A percentile compares a stretch with the other conserved stretches of the same genome.
phyloP scores from a whole-genome alignment of 2,113 vertebrate genomes.

The Pygathrix nemaeus region DNA sequence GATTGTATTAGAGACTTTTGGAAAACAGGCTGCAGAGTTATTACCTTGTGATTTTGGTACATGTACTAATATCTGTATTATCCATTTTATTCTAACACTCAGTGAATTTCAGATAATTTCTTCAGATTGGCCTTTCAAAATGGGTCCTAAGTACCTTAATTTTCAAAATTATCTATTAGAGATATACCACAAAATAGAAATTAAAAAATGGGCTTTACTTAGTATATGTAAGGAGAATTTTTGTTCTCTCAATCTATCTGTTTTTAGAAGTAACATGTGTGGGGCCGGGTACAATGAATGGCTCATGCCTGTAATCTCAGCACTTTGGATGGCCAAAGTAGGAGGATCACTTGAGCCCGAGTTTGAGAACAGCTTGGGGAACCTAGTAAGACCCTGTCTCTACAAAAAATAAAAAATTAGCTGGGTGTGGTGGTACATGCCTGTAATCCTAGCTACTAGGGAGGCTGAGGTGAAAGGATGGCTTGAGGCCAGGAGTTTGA shows the following conservation, averaged over 20 bases:
- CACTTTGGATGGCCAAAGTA: too few species aligned
- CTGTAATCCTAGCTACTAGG: too few species aligned
- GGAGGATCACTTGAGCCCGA: too few species aligned
- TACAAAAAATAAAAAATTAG: too few species aligned
- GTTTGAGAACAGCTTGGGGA: too few species aligned
- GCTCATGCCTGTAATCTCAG: too few species aligned
- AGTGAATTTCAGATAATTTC: slow-evolving; percentile 14
- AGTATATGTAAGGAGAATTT: slow-evolving; percentile 32
- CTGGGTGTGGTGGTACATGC: too few species aligned
- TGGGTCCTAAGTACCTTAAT: slow-evolving; percentile 4
- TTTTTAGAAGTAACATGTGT: slow-evolving; percentile 46
- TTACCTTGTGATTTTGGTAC: background rate
- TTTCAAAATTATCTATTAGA: slow-evolving; percentile 49
- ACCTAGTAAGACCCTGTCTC: too few species aligned
- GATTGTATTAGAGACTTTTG: slow-evolving; percentile 28
- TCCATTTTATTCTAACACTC: background rate
- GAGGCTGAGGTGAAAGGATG: too few species aligned
- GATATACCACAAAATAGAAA: slow-evolving; percentile 35
- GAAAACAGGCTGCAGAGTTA: background rate
- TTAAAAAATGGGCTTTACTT: slow-evolving; percentile 24
- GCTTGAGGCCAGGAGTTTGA: too few species aligned
- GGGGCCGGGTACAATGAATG: background rate
- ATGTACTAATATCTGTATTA: background rate
- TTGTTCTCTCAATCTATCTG: background rate
- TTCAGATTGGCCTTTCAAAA: slow-evolving; percentile 12